These are phyloP conservation scores for Neolamprologus kungweensis DNA, from an alignment of 2,113 vertebrate genomes.

Conservation along the genomic window DNA sequence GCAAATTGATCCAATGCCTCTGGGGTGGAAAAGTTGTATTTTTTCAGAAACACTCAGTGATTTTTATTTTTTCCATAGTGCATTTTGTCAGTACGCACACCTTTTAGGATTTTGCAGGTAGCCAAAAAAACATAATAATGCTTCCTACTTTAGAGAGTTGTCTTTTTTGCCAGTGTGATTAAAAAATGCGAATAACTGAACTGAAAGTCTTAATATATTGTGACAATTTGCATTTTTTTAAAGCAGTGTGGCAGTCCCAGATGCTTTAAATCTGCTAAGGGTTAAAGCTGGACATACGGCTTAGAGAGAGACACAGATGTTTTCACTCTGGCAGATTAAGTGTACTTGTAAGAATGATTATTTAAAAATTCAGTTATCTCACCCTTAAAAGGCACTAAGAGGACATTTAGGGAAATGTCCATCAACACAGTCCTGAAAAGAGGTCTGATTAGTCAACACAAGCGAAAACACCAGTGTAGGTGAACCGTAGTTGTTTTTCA, in stretches of 20 bases:
- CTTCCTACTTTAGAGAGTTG: neutral
- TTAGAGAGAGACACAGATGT: neutral
- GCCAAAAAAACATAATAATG: neutral
- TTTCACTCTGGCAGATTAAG: neutral
- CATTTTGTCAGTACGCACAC: neutral
- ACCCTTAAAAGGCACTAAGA: neutral
- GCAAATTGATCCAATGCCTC: neutral
- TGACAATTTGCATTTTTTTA: neutral
- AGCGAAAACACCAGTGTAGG: neutral
- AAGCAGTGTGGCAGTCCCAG: neutral
- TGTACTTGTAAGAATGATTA: neutral
- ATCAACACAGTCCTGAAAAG: neutral
- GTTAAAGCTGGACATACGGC: neutral
- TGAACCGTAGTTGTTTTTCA: neutral
- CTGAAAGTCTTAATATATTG: neutral
- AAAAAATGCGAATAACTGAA: neutral
- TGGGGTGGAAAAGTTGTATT: neutral
- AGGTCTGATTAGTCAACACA: neutral
- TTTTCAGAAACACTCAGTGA: neutral
- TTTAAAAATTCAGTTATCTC: neutral
- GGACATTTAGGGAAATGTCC: neutral
- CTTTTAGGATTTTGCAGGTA: neutral
- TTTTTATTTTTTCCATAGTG: neutral
- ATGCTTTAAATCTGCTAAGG: neutral
- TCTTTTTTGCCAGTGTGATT: neutral